phyloP scores from a whole-genome alignment of 2,888 invertebrate genomes.

The Aethes cnicana region DNA sequence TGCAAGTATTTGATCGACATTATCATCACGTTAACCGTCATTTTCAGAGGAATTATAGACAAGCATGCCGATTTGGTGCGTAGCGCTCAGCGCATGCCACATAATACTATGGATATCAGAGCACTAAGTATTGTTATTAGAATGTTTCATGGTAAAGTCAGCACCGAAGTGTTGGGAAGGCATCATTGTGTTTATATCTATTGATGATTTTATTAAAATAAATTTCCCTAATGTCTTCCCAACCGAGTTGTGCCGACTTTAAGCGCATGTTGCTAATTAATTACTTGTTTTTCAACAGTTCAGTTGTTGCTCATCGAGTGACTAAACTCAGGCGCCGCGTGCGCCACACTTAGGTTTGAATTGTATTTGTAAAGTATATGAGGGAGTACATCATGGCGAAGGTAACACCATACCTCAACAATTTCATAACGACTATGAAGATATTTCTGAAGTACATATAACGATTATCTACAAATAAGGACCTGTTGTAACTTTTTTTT shows the following conservation, averaged over 20 bases:
- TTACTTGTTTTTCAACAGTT: slow-evolving; percentile 82
- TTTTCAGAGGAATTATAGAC: slow-evolving; percentile 23
- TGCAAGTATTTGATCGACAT: slow-evolving; percentile 16
- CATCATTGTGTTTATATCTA: slow-evolving; percentile 39
- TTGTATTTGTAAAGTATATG: slow-evolving; percentile 80
- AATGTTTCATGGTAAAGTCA: slow-evolving; percentile 69
- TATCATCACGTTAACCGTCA: slow-evolving; percentile 26
- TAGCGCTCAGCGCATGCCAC: slow-evolving; percentile 63
- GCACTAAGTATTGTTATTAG: slow-evolving; percentile 60
- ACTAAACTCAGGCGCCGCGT: slow-evolving; percentile 81
- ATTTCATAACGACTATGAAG: slow-evolving; percentile 65
- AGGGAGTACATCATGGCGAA: slow-evolving; percentile 76
- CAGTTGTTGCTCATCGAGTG: slow-evolving; percentile 81
- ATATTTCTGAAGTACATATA: slow-evolving; percentile 42
- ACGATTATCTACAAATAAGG: neutral
- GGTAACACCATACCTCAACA: slow-evolving; percentile 78
- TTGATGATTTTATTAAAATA: neutral
- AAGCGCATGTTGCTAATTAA: slow-evolving; percentile 81
- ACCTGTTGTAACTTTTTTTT: neutral
- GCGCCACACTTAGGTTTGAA: slow-evolving; percentile 81
- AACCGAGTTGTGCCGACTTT: slow-evolving; percentile 71
- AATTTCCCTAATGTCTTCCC: slow-evolving; percentile 54
- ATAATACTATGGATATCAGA: slow-evolving; percentile 76
- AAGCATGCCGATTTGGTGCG: slow-evolving; percentile 17
- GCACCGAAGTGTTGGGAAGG: slow-evolving; percentile 70